phyloP scores from a whole-genome alignment of 2,113 vertebrate species.

The Etheostoma cragini region DNA sequence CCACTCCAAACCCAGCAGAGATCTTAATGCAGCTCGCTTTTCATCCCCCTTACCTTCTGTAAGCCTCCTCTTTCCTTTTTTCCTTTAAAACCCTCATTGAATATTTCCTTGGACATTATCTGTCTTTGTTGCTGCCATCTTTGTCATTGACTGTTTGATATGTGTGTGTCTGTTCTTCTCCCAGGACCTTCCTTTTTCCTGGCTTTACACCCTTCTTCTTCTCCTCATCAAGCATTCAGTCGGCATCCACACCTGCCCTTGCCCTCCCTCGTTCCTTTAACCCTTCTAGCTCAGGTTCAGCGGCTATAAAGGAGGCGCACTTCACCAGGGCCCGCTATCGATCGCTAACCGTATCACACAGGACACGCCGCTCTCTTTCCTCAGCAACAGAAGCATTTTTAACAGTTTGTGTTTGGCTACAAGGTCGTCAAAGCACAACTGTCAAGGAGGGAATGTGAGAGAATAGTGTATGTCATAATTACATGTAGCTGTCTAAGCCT shows the following conservation, averaged over 20 bases:
- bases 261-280: constrained; percentile 74
- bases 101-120: constrained; percentile 31
- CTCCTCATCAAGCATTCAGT: constrained; percentile 74
- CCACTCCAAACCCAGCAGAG: constrained; percentile 32
- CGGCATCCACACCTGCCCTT: constrained; percentile 55
- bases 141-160: constrained; percentile 43
- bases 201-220: constrained; percentile 26
- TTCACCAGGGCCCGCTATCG: constrained; percentile 68
- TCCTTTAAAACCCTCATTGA: constrained; percentile 46
- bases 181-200: constrained; percentile 52
- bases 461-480: constrained; percentile 22
- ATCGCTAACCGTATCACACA: constrained; percentile 63
- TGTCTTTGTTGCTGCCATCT: constrained; percentile 31
- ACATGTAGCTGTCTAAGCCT: neutral
- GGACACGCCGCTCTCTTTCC: constrained; percentile 50
- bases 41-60: constrained; percentile 13
- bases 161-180: constrained; percentile 1
- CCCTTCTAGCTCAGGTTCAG: constrained; percentile 79
- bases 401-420: constrained; percentile 63
- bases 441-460: constrained; percentile 33
- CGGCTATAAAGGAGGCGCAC: constrained; percentile 66
- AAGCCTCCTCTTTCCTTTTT: constrained; percentile 11
- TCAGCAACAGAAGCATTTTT: constrained; percentile 64
- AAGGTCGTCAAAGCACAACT: constrained; percentile 69
- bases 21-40: constrained; percentile 43